Conservation (phyloP, 2,113 vertebrate species). For the Bungarus multicinctus region DNA sequence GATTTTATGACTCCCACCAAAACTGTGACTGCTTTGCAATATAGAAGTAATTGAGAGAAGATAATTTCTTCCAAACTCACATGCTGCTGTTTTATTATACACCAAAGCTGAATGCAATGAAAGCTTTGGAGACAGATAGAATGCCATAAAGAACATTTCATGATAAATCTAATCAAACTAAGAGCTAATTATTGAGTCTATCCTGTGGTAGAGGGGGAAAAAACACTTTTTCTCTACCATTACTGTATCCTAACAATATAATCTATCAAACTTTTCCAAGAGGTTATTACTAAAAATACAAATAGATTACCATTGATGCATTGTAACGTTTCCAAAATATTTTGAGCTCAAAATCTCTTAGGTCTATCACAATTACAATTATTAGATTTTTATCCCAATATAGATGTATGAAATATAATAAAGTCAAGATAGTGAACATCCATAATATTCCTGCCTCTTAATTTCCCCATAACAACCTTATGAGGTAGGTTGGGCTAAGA, state of each 20-base stretch:
- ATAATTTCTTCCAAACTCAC: background rate
- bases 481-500: background rate
- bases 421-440: background rate
- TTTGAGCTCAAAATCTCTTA: background rate
- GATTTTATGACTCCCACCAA: background rate
- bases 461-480: background rate
- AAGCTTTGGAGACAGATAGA: background rate
- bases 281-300: background rate
- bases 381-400: background rate
- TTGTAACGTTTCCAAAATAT: background rate
- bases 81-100: background rate
- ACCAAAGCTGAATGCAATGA: background rate
- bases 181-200: background rate
- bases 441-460: background rate
- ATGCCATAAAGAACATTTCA: background rate
- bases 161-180: background rate
- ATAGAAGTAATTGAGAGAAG: background rate
- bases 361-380: background rate
- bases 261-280: background rate
- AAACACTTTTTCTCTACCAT: background rate
- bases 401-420: background rate
- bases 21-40: background rate
- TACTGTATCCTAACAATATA: background rate
- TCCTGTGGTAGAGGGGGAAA: background rate
- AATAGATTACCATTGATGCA: background rate